Evolutionary conservation across 2,113 vertebrate genomes (phyloP), one percentile per base, ranked within the genome.

Genomic region (Puntigrus tetrazona): DNA sequence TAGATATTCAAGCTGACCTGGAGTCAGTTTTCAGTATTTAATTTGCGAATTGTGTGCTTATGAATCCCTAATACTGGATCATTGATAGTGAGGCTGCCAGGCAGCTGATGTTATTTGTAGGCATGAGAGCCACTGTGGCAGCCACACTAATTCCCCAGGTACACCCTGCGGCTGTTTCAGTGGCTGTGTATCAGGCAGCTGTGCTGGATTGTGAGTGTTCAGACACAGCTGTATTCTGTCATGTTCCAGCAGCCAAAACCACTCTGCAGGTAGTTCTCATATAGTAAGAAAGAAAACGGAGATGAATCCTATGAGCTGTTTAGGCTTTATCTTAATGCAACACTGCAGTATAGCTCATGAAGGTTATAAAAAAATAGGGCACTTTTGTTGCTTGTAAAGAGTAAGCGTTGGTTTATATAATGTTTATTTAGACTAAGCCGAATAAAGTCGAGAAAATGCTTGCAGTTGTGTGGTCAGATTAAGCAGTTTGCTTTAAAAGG

Each of bases 81-180:
- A 78, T 61, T 61, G 52, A 61, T 61, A 41, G 83, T 83, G 78
- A 85, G 86, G 84, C 84, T 88, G 83, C 67, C 75, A 69, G 36
- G 82, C 85, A 86, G 85, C 74, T 52, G 50, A 55, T 73, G 43
- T 70, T 84, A 69, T 88, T 83, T 74, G 45, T 22, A 85, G 91
- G 88, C 57, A 90, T 90, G 88, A 88, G 86, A 92, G 88, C 88
- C 67, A 78, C 81, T 84, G 86, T 84, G 84, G 90, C 90, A 90
- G 90, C 89, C 90, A 86, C 88, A 86, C 84, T 80, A 89, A 90
- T 86, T 91, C 91, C 90, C 92, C 63, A 87, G 90, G 89, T 83
- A 67, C 85, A 80, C 85, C 81, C 89, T 91, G 77, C 67, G 87
- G 90, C 87, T 89, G 88, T 92, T 88, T 91, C 87, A 89, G 86